These are phyloP conservation scores for Thryonomys swinderianus DNA, from an alignment of 2,113 vertebrate species.

Conservation along the genomic window DNA sequence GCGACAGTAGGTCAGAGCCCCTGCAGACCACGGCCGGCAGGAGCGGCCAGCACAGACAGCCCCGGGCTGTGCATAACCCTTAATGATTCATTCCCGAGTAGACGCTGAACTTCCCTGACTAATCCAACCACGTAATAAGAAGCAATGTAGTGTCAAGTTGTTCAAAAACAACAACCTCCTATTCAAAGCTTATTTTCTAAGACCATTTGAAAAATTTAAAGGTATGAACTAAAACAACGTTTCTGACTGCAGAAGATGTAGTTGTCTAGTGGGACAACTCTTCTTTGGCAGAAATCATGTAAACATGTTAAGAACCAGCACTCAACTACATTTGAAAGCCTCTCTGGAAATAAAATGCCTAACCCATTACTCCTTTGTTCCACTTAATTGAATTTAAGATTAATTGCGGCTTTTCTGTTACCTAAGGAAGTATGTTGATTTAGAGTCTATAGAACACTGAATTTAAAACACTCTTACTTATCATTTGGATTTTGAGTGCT, in stretches of 20 bases:
- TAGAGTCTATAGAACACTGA: not conserved
- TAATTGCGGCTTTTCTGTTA: not conserved
- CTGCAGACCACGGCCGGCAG: not conserved
- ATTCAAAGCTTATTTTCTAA: not conserved
- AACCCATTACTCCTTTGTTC: conserved; percentile 31
- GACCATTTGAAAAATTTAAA: conserved; percentile 1
- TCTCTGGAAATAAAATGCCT: conserved; percentile 23
- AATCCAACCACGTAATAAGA: not conserved
- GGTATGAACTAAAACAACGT: not conserved
- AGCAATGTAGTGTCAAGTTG: not conserved
- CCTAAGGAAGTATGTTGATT: conserved; percentile 7
- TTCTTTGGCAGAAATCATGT: not conserved
- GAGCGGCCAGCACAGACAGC: no score
- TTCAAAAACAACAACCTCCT: not conserved
- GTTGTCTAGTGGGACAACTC: not conserved
- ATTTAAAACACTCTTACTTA: conserved; percentile 52
- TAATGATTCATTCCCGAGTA: not conserved
- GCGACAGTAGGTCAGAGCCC: no score
- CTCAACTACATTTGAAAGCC: not conserved
- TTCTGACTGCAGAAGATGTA: not conserved
- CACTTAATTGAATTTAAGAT: conserved; percentile 42
- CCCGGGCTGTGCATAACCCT: not conserved
- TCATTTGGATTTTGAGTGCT: conserved; percentile 14
- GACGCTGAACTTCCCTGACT: not conserved
- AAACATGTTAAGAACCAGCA: not conserved